Conservation (phyloP, 2,797 vertebrate species). For the Lepilemur ruficaudatus region DNA sequence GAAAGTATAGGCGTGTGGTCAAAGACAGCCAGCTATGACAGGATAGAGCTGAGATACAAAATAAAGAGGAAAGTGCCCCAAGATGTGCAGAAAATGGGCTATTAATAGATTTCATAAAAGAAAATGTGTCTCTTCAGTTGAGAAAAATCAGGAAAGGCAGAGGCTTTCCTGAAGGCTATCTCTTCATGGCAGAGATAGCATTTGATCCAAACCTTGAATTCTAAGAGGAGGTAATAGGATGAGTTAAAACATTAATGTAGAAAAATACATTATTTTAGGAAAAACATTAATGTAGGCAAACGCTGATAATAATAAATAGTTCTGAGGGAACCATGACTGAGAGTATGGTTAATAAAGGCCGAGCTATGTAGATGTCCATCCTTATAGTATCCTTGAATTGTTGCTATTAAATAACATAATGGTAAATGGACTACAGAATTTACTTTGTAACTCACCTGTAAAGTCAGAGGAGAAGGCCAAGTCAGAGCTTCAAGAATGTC, state of each 20-base stretch:
- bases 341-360: neutral
- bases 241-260: neutral
- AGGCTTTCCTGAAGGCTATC: too few species aligned
- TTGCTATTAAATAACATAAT: neutral
- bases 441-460: neutral
- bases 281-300: neutral
- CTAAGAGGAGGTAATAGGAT: neutral
- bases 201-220: neutral
- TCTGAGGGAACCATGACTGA: neutral
- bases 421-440: neutral
- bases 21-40: neutral
- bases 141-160: neutral
- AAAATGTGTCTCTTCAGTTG: neutral
- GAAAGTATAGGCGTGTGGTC: neutral
- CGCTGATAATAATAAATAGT: neutral
- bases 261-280: neutral
- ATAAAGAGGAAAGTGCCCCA: neutral
- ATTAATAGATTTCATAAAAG: neutral
- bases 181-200: neutral
- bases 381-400: neutral
- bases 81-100: accelerated
- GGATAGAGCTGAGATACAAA: neutral
- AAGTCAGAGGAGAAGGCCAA: neutral
- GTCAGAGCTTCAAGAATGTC: too few species aligned
- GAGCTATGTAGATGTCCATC: neutral